Percentiles rank a stretch among this genome's conserved stretches.
Conservation (phyloP, 2,113 vertebrate genomes). For the Nothocercus julius region DNA sequence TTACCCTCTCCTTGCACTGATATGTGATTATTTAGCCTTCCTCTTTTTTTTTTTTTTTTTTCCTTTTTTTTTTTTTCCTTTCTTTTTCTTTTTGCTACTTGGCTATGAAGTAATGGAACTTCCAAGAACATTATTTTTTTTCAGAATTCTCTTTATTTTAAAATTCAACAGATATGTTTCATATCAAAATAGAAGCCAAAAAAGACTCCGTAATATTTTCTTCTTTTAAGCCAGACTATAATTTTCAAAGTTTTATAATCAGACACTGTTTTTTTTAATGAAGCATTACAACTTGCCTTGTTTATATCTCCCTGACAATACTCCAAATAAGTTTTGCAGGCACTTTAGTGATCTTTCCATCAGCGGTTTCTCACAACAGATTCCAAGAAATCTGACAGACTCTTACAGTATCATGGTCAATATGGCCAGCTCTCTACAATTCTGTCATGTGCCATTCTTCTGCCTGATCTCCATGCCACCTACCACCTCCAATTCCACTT, state of each 20-base stretch:
- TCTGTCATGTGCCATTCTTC: not conserved
- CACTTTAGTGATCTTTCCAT: not conserved
- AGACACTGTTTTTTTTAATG: not conserved
- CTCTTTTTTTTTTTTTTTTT: not conserved
- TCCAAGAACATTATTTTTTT: not conserved
- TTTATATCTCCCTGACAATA: not conserved
- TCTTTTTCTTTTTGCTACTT: not conserved
- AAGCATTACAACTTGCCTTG: not conserved
- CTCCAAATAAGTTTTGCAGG: not conserved
- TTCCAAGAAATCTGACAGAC: not conserved
- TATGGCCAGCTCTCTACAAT: not conserved
- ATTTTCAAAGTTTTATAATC: not conserved
- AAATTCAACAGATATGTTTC: not conserved
- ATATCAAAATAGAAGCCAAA: conserved; percentile 1
- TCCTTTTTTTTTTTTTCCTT: not conserved
- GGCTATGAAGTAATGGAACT: not conserved
- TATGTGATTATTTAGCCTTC: not conserved
- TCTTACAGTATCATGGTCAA: not conserved
- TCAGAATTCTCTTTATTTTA: conserved; percentile 55
- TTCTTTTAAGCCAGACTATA: not conserved
- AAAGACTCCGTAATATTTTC: not conserved
- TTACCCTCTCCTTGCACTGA: not conserved
- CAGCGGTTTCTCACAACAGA: not conserved
- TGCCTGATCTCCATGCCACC: accelerated
- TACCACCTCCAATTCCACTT: not conserved